Percentiles rank a stretch among this genome's conserved stretches.
Conservation (phyloP, 1,140 invertebrate species). For the Drosophila watanabei region DNA sequence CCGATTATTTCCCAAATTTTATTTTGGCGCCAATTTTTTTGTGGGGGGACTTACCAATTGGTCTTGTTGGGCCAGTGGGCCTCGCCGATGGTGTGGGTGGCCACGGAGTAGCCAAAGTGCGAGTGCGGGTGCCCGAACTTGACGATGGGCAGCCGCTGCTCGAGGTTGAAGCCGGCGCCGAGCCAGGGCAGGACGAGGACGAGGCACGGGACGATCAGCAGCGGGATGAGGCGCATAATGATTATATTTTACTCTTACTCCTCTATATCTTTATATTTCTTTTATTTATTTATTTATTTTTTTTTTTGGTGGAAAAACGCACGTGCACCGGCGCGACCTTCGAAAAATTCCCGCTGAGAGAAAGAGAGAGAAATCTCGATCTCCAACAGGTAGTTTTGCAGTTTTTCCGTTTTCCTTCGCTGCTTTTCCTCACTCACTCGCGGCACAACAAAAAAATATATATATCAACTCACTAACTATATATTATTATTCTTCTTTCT, state of each 20-base stretch:
- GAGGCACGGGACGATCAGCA: background rate
- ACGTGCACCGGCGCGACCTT: slow-evolving; percentile 42
- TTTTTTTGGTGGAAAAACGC: slow-evolving; percentile 7
- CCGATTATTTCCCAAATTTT: background rate
- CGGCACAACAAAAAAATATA: slow-evolving; percentile 29
- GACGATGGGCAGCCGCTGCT: slow-evolving; percentile 76
- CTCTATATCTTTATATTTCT: background rate
- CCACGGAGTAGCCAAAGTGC: slow-evolving; percentile 82
- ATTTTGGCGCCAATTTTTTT: slow-evolving; percentile 14
- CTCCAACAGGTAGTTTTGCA: slow-evolving; percentile 52
- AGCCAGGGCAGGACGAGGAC: slow-evolving; percentile 1
- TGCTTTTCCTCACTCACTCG: slow-evolving; percentile 17
- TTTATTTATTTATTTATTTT: background rate
- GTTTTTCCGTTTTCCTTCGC: slow-evolving; percentile 19
- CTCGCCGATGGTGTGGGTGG: slow-evolving; percentile 79
- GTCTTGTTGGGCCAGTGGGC: slow-evolving; percentile 72
- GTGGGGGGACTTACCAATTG: slow-evolving; percentile 75
- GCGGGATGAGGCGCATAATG: background rate
- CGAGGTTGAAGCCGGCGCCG: slow-evolving; percentile 69
- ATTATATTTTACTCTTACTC: background rate
- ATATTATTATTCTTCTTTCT: too few species aligned
- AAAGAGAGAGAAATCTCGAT: slow-evolving; percentile 2
- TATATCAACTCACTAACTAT: too few species aligned
- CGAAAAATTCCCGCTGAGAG: slow-evolving; percentile 9
- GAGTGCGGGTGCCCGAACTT: slow-evolving; percentile 75